Conservation (phyloP, 1,140 invertebrate genomes). For the Doryteuthis pealeii region DNA sequence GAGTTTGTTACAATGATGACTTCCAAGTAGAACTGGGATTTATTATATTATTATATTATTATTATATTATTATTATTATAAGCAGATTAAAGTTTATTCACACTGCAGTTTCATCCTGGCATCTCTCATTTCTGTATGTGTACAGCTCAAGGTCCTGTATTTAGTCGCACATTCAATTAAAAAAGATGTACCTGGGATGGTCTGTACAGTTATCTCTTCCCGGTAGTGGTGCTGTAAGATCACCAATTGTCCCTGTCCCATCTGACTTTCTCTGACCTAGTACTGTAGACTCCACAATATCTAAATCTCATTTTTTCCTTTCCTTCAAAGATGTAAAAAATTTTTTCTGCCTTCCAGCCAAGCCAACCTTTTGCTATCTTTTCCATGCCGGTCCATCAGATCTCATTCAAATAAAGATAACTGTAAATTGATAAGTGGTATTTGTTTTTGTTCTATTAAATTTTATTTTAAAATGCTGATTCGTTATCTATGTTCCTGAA, state of each 20-base stretch:
- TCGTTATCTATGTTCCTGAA: too few species aligned
- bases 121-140: constrained; percentile 14
- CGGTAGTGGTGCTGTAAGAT: constrained; percentile 15
- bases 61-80: background rate
- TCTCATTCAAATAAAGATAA: constrained; percentile 16
- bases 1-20: constrained; percentile 19
- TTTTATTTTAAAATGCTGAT: background rate
- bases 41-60: background rate
- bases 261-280: constrained; percentile 13
- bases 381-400: constrained; percentile 14
- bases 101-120: constrained; percentile 11
- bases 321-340: constrained; percentile 16
- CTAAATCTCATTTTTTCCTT: constrained; percentile 11
- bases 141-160: constrained; percentile 12
- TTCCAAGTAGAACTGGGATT: constrained; percentile 18
- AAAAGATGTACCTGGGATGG: constrained; percentile 14
- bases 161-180: constrained; percentile 11
- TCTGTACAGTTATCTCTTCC: constrained; percentile 15
- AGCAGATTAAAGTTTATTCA: constrained; percentile 8
- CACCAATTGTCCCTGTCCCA: constrained; percentile 6
- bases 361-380: constrained; percentile 14
- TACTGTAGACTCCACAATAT: constrained; percentile 8
- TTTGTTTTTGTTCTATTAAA: constrained; percentile 12
- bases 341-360: constrained; percentile 14
- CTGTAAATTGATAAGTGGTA: background rate